Conservation (phyloP, 2,888 invertebrate species). For the Sinodicranocentrus sp. region DNA sequence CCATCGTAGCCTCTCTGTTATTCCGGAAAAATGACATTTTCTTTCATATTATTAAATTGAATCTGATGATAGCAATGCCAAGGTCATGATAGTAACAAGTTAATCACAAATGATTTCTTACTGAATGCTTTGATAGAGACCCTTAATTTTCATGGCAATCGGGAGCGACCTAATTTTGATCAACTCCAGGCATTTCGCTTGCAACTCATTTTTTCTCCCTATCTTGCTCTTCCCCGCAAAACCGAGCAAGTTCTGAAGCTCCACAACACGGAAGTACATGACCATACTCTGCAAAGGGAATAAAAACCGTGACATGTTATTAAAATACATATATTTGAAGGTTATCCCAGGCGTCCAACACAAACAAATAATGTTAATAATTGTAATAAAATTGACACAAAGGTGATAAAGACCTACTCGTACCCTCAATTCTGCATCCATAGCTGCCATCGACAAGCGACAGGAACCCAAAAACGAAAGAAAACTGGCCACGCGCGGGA, state of each 20-base stretch:
- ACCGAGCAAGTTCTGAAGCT: constrained; percentile 89
- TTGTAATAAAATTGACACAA: no score
- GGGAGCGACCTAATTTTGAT: constrained; percentile 84
- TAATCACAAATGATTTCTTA: constrained; percentile 78
- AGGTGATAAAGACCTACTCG: no score
- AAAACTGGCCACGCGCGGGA: no score
- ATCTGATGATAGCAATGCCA: no score
- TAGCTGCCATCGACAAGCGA: not conserved
- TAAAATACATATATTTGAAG: no score
- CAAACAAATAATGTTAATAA: no score
- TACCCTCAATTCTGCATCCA: constrained; percentile 36
- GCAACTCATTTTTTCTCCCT: constrained; percentile 89
- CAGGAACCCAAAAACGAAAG: no score
- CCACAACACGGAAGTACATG: constrained; percentile 88
- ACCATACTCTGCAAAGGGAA: constrained; percentile 80
- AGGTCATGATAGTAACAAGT: no score
- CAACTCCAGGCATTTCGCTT: constrained; percentile 86
- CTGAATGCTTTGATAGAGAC: constrained; percentile 84
- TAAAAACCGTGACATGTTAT: not conserved
- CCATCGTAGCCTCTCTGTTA: no score
- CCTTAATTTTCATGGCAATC: constrained; percentile 83
- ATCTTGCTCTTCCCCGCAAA: constrained; percentile 88
- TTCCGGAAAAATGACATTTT: no score
- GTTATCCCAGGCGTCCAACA: no score
- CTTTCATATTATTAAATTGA: no score